Conservation (phyloP, 2,797 vertebrate species). For the Poecile montanus region DNA sequence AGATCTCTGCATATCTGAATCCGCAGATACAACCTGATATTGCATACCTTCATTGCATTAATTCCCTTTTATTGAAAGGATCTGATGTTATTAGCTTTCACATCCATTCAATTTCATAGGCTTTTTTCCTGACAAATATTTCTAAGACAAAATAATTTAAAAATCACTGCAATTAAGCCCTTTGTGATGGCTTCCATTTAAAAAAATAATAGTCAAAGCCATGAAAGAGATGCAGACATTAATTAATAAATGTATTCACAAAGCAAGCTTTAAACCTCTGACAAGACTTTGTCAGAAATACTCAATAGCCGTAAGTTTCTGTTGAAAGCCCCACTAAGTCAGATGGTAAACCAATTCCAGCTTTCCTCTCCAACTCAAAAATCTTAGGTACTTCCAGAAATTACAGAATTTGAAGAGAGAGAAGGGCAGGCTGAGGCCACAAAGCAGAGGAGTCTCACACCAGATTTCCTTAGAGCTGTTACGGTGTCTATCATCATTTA, state of each 20-base stretch:
- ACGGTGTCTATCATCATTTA: neutral
- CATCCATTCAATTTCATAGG: neutral
- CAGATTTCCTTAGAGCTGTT: neutral
- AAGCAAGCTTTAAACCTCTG: slow-evolving; percentile 31
- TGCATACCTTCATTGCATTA: neutral
- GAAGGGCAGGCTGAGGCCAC: neutral
- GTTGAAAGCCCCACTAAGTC: neutral
- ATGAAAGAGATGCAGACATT: slow-evolving; percentile 15
- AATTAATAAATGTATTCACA: slow-evolving; percentile 59
- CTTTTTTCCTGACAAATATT: neutral
- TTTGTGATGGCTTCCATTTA: neutral
- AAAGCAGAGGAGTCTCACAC: neutral
- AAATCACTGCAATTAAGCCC: neutral
- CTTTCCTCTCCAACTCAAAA: neutral
- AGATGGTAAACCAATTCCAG: slow-evolving; percentile 8
- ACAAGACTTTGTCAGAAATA: neutral
- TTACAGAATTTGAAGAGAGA: neutral
- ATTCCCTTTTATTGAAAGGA: neutral
- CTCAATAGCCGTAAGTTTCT: neutral
- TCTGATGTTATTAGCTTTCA: neutral
- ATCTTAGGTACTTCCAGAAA: neutral
- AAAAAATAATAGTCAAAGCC: neutral
- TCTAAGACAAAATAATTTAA: neutral
- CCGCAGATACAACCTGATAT: neutral
- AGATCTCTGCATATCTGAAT: neutral